phyloP scores from a whole-genome alignment of 2,888 invertebrate genomes.

The Xestia sexstrigata region DNA sequence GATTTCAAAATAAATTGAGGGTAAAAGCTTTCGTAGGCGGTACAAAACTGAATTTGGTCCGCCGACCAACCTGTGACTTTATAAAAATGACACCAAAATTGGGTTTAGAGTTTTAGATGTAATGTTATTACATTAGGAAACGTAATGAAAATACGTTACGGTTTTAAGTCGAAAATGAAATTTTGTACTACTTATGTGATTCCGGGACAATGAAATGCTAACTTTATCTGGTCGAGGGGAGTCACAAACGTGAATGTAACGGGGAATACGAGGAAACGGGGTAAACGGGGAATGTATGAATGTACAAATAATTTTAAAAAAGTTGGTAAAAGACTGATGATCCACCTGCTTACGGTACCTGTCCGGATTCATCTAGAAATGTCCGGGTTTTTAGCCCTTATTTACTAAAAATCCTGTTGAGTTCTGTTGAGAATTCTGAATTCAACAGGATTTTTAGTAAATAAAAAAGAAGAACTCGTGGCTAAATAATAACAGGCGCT shows the following conservation, averaged over 20 bases:
- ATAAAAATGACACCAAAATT: constrained; percentile 54
- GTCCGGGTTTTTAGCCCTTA: not conserved
- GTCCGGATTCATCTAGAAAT: not conserved
- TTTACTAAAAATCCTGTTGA: too few relatives aligned
- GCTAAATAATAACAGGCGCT: too few relatives aligned
- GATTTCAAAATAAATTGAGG: constrained; percentile 57
- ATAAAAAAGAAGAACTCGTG: too few relatives aligned
- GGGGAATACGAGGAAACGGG: too few relatives aligned
- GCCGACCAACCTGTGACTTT: constrained; percentile 33
- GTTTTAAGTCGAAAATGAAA: not conserved
- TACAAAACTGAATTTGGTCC: constrained; percentile 59
- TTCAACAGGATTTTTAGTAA: too few relatives aligned
- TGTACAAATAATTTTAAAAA: not conserved
- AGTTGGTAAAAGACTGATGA: not conserved
- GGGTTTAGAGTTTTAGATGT: constrained; percentile 29
- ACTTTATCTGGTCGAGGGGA: not conserved
- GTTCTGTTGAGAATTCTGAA: too few relatives aligned
- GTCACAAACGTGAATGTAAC: not conserved
- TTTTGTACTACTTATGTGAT: not conserved
- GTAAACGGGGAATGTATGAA: not conserved
- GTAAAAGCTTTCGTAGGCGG: constrained; percentile 60
- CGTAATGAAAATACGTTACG: constrained; percentile 14
- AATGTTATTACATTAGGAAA: constrained; percentile 18
- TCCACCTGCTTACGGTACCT: not conserved
- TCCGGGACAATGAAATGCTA: not conserved